These are phyloP conservation scores for Copsychus sechellarum DNA, from an alignment of 2,113 vertebrate genomes.

Conservation along the genomic window DNA sequence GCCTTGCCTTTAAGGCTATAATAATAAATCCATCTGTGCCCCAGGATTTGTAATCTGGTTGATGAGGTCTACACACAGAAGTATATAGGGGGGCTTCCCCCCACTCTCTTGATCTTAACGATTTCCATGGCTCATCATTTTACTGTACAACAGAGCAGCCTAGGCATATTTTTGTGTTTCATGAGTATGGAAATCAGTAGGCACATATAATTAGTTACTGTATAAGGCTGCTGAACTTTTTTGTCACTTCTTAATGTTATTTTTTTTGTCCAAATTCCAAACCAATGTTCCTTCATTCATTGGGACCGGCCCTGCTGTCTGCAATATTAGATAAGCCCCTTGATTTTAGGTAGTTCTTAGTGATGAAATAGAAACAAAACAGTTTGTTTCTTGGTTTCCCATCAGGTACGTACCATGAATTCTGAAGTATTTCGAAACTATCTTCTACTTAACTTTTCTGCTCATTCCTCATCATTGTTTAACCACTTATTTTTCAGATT, in stretches of 20 bases:
- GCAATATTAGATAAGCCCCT: background rate
- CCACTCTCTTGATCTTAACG: background rate
- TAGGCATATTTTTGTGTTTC: background rate
- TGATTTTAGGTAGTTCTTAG: background rate
- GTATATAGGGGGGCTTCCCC: rapidly evolving
- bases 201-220: background rate
- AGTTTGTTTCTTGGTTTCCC: background rate
- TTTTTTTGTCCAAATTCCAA: background rate
- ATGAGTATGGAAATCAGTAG: background rate
- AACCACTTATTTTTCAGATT: background rate
- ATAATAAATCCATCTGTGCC: background rate
- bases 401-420: background rate
- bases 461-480: background rate
- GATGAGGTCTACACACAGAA: background rate
- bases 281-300: background rate
- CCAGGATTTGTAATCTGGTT: background rate
- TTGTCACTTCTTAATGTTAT: rapidly evolving
- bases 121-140: background rate
- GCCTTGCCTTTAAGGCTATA: background rate
- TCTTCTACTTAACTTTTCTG: background rate
- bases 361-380: background rate
- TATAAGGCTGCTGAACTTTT: background rate
- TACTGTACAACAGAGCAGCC: background rate
- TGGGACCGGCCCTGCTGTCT: background rate
- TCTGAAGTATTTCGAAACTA: background rate